Evolutionary conservation across 92 coral and sea anemone genomes (phyloP), one percentile per base, ranked within the genome.

Genomic region (Scolanthus callimorphus): DNA sequence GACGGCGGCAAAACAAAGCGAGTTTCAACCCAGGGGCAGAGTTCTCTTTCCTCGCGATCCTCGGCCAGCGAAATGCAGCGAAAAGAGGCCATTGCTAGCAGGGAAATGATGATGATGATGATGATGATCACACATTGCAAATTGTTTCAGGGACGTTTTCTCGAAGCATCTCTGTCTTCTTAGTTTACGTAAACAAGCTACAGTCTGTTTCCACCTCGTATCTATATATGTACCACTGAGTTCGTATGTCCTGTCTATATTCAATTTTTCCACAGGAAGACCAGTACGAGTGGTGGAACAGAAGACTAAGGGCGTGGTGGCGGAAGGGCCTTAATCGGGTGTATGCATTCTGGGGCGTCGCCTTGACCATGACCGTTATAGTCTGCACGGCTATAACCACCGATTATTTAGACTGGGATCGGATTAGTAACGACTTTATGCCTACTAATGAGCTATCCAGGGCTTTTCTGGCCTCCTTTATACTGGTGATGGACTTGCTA

Each of bases 401-500:
- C 1, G 74, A 83, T 24, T 86, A 71, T 55, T 55, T 86, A 29
- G 71, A 82, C 72, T 86, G 95, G 95, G 95, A 86, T 34, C 81
- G 79, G 43, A 86, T 86, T 46, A 82, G 95, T 43, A 70, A 66
- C 4, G 79, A 86, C 71, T 86, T 86, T 46, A 82, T 82, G 79
- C 89, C 95, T 1, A 86, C 95, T 15, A 86, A 77, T 37, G 95
- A 86, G 51, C 29, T 82, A 20, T 77, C 95, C 30, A 78, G 95
- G 37, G 89, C 95, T 0, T 86, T 71, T 49, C 67, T 86, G 54
- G 95, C 89, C 0, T 82, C 95, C 9, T 86, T 86, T 41, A 86
- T 86, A 28, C 85, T 86, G 0, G 95, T 86, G 22, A 86, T 86
- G 95, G 95, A 86, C 55, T 73, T 86, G 52, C 60, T 86, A 68